Conservation (phyloP, 2,113 vertebrate genomes). For the Suricata suricatta region DNA sequence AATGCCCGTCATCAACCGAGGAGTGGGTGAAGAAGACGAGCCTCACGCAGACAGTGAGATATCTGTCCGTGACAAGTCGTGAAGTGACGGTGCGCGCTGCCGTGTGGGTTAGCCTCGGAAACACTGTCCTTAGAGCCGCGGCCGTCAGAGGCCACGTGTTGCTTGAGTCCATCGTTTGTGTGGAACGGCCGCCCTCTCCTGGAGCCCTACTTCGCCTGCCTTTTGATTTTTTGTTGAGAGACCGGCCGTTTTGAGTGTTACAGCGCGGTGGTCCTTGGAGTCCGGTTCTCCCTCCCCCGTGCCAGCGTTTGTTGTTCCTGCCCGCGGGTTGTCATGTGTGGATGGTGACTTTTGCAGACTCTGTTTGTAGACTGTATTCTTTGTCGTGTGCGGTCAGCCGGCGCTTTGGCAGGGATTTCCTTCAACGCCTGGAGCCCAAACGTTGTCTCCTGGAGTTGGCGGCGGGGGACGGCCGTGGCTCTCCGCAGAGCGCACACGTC, state of each 20-base stretch:
- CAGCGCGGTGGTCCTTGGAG: background rate
- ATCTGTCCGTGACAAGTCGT: too few relatives aligned
- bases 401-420: background rate
- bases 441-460: background rate
- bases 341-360: background rate
- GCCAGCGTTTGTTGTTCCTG: background rate
- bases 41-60: background rate
- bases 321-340: background rate
- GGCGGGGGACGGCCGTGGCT: background rate
- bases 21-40: background rate
- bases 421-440: background rate
- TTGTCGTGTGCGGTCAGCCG: background rate
- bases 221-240: background rate
- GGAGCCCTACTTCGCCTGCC: too few relatives aligned
- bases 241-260: background rate
- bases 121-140: background rate
- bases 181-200: background rate
- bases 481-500: background rate
- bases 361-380: background rate
- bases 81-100: accelerated
- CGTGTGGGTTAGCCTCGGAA: accelerated
- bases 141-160: accelerated
- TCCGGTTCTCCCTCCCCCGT: background rate
- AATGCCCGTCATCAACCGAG: background rate
- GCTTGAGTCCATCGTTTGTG: background rate